These are phyloP conservation scores for Calliphora vicina DNA, from an alignment of 1,140 invertebrate genomes.

Conservation along the genomic window DNA sequence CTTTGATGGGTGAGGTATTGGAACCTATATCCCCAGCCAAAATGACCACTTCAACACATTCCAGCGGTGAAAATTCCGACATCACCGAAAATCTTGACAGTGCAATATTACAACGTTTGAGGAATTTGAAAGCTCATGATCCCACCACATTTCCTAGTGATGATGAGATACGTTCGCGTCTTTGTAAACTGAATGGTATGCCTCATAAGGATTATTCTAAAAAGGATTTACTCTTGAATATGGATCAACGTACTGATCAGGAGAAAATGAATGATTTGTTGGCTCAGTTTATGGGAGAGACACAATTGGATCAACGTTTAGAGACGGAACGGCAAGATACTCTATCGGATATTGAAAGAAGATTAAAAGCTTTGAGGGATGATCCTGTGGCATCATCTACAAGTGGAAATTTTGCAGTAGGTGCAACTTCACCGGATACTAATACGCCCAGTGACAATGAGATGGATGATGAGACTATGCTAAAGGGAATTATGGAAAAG, in stretches of 20 bases:
- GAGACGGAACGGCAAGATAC: conserved; percentile 64
- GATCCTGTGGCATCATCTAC: conserved; percentile 44
- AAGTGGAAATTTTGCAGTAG: neutral
- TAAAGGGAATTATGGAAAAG: conserved; percentile 61
- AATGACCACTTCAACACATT: neutral
- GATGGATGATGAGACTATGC: conserved; percentile 62
- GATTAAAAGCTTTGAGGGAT: conserved; percentile 61
- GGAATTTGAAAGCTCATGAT: conserved; percentile 66
- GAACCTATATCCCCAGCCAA: conserved; percentile 61
- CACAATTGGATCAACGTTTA: conserved; percentile 65
- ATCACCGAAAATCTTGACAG: conserved; percentile 61
- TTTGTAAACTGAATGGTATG: conserved; percentile 68
- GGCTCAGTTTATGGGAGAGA: conserved; percentile 68
- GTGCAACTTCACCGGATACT: conserved; percentile 41
- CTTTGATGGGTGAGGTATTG: conserved; percentile 49
- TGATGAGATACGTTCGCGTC: conserved; percentile 66
- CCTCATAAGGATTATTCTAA: conserved; percentile 57
- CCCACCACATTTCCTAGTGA: conserved; percentile 39
- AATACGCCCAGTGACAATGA: conserved; percentile 62
- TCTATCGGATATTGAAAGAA: conserved; percentile 65
- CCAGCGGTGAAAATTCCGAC: conserved; percentile 39
- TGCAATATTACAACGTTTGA: conserved; percentile 67
- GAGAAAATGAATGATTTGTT: conserved; percentile 71
- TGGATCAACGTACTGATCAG: conserved; percentile 67
- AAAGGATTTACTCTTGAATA: conserved; percentile 54